A percentile compares a stretch with the other conserved stretches of the same genome.
Evolutionary conservation across 2,888 invertebrate genomes (phyloP).

Genomic region (Apomyelois bistriatella): DNA sequence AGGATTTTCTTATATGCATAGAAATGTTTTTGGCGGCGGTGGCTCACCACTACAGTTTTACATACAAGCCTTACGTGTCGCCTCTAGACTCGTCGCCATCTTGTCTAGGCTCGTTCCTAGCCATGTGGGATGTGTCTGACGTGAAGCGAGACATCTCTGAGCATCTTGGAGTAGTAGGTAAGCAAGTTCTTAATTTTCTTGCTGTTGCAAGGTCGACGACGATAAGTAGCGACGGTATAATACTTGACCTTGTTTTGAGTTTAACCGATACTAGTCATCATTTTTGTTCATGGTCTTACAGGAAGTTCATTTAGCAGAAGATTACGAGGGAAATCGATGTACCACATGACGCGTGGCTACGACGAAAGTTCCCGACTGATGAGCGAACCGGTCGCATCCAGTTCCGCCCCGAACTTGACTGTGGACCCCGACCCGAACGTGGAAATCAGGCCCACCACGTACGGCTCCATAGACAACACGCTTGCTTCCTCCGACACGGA

Average conservation of each 20-base stretch:
- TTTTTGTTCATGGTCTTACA: constrained; percentile 30
- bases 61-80: constrained; percentile 90
- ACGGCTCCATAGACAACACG: constrained; percentile 64
- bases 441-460: constrained; percentile 54
- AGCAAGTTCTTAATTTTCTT: constrained; percentile 33
- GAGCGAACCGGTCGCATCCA: constrained; percentile 48
- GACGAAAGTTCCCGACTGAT: constrained; percentile 80
- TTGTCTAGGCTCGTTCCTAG: constrained; percentile 90
- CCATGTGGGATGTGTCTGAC: constrained; percentile 98
- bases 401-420: constrained; percentile 57
- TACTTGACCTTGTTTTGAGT: too few relatives aligned
- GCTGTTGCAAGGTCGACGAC: too few relatives aligned
- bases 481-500: constrained; percentile 51
- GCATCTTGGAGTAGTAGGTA: constrained; percentile 93
- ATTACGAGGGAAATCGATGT: constrained; percentile 87
- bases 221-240: too few relatives aligned
- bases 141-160: constrained; percentile 95
- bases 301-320: constrained; percentile 88
- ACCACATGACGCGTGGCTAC: constrained; percentile 85
- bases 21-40: constrained; percentile 98
- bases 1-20: constrained; percentile 97
- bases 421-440: constrained; percentile 46
- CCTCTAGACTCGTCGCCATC: constrained; percentile 73
- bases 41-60: constrained; percentile 97
- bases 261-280: too few relatives aligned